Percentiles rank a stretch among this genome's conserved stretches.
Evolutionary conservation across 2,113 vertebrate genomes (phyloP).

Genomic region (Trachemys scripta): DNA sequence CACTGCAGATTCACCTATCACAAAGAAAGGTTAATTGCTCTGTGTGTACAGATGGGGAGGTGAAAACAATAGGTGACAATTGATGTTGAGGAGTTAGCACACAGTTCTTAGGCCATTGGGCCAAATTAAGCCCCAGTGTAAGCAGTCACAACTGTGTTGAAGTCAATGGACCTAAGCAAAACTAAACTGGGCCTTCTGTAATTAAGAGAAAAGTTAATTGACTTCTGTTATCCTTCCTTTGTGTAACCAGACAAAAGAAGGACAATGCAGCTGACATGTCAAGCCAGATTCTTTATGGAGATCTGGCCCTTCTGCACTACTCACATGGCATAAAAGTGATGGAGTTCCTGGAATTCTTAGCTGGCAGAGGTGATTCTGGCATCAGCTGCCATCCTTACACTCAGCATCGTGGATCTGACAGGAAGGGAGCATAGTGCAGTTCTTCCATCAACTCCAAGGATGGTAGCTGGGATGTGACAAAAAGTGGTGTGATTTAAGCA

Average conservation of each 20-base stretch:
- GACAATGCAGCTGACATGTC: neutral
- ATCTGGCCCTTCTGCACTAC: neutral
- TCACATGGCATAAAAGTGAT: accelerated
- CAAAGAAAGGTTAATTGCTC: neutral
- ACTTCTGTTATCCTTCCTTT: neutral
- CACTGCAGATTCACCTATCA: neutral
- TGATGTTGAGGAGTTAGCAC: neutral
- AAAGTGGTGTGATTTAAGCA: neutral
- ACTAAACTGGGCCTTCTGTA: neutral
- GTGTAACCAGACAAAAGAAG: neutral
- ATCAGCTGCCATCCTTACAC: neutral
- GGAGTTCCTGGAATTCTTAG: neutral
- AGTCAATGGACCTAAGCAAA: neutral
- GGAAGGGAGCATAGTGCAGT: neutral
- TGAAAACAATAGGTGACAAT: neutral
- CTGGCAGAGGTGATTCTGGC: neutral
- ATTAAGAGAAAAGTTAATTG: neutral
- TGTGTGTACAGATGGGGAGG: neutral
- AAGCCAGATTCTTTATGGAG: neutral
- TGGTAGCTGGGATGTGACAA: neutral
- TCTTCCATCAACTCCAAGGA: neutral
- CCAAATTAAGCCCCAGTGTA: neutral
- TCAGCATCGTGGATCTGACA: neutral
- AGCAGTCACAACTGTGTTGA: neutral
- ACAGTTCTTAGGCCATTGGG: neutral